Percentiles rank a stretch among this genome's conserved stretches.
Evolutionary conservation across 2,113 vertebrate genomes (phyloP).

Genomic region (Tetrax tetrax): DNA sequence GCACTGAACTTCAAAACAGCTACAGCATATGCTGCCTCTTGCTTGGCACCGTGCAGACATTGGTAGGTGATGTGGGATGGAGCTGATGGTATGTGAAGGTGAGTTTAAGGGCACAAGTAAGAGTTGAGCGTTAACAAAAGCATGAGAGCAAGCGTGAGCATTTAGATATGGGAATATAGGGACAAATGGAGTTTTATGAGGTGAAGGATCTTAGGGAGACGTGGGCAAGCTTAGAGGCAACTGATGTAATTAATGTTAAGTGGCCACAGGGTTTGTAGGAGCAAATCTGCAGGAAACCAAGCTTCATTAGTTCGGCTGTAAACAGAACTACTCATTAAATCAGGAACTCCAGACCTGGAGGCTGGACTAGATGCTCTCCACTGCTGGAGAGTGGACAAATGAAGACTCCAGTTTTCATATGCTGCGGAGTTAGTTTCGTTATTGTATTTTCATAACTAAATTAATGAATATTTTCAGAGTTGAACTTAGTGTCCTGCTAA

Average conservation of each 20-base stretch:
- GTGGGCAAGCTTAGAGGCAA: neutral
- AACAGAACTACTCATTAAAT: constrained; percentile 1
- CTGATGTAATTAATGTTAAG: neutral
- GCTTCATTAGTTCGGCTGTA: constrained; percentile 20
- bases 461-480: neutral
- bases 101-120: neutral
- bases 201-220: neutral
- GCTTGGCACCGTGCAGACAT: fast-evolving
- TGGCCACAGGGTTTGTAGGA: neutral
- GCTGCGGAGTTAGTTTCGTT: neutral
- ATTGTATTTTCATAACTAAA: neutral
- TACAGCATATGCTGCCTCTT: neutral
- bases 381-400: neutral
- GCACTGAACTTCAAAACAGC: neutral
- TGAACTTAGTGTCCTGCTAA: neutral
- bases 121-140: neutral
- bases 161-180: neutral
- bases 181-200: neutral
- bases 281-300: neutral
- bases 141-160: neutral
- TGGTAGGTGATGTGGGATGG: neutral
- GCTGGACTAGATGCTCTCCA: neutral
- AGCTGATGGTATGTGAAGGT: neutral
- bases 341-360: neutral
- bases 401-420: neutral